phyloP scores from a whole-genome alignment of 2,888 invertebrate species.

The Morpho achilles region DNA sequence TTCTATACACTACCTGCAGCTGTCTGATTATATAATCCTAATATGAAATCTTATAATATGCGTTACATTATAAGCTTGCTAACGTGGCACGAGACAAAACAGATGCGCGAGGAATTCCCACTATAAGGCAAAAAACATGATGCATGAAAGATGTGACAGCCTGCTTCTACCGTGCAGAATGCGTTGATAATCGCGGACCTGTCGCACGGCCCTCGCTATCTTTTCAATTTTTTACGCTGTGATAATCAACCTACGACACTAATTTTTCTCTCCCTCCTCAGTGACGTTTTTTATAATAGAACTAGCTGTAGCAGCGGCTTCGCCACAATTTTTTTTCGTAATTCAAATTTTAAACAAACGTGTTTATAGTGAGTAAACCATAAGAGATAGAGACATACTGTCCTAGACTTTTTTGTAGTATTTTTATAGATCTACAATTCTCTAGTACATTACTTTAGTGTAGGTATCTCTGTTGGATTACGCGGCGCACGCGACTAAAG shows the following conservation, averaged over 20 bases:
- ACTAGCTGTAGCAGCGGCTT: too few relatives aligned
- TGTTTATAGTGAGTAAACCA: too few relatives aligned
- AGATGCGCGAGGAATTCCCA: constrained; percentile 51
- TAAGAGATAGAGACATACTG: too few relatives aligned
- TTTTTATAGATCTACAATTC: too few relatives aligned
- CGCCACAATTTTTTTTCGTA: too few relatives aligned
- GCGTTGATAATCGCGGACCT: constrained; percentile 73
- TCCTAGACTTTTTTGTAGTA: too few relatives aligned
- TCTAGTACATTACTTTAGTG: too few relatives aligned
- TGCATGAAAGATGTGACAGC: constrained; percentile 42
- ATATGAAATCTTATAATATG: constrained; percentile 19
- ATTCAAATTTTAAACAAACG: too few relatives aligned
- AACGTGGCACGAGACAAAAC: constrained; percentile 46
- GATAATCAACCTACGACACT: constrained; percentile 36
- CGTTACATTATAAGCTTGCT: neutral
- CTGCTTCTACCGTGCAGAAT: constrained; percentile 63
- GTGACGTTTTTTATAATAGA: constrained; percentile 2
- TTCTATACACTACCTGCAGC: too few relatives aligned
- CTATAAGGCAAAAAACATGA: constrained; percentile 43
- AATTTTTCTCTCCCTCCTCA: constrained; percentile 10
- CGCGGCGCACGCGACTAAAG: too few relatives aligned
- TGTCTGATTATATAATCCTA: too few relatives aligned
- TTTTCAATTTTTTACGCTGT: constrained; percentile 39
- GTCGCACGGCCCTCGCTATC: constrained; percentile 66
- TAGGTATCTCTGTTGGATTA: too few relatives aligned